These are phyloP conservation scores for Diabrotica virgifera DNA, from an alignment of 1,140 invertebrate genomes.

Conservation along the genomic window DNA sequence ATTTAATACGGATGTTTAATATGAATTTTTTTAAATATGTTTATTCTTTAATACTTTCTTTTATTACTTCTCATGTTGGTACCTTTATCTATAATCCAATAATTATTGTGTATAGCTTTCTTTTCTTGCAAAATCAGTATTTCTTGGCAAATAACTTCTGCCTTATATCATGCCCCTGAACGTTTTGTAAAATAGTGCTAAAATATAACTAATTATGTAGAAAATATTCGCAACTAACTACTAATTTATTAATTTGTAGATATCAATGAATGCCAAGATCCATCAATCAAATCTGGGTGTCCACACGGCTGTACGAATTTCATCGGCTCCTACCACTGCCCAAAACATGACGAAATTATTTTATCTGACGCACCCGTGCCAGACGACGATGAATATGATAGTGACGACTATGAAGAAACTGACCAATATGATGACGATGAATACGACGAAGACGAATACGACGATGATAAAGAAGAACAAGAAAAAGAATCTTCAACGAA, in stretches of 20 bases:
- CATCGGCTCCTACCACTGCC: slow-evolving; percentile 13
- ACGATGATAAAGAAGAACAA: slow-evolving; percentile 5
- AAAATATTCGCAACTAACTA: background rate
- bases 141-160: too few relatives aligned
- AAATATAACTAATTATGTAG: background rate
- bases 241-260: slow-evolving; percentile 9
- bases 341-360: background rate
- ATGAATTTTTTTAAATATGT: too few relatives aligned
- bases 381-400: slow-evolving; percentile 11
- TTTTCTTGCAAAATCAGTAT: too few relatives aligned
- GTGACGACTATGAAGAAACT: background rate
- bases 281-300: background rate
- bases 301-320: slow-evolving; percentile 11
- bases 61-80: too few relatives aligned
- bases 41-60: too few relatives aligned
- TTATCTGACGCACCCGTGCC: background rate
- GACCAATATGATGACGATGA: background rate
- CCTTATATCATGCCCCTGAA: too few relatives aligned
- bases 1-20: too few relatives aligned
- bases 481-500: slow-evolving; percentile 8
- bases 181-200: background rate
- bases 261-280: slow-evolving; percentile 19
- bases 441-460: background rate
- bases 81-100: too few relatives aligned
- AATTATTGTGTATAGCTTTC: too few relatives aligned